Evolutionary conservation across 2,113 vertebrate genomes (phyloP).

Genomic region (Eulemur macaco): DNA sequence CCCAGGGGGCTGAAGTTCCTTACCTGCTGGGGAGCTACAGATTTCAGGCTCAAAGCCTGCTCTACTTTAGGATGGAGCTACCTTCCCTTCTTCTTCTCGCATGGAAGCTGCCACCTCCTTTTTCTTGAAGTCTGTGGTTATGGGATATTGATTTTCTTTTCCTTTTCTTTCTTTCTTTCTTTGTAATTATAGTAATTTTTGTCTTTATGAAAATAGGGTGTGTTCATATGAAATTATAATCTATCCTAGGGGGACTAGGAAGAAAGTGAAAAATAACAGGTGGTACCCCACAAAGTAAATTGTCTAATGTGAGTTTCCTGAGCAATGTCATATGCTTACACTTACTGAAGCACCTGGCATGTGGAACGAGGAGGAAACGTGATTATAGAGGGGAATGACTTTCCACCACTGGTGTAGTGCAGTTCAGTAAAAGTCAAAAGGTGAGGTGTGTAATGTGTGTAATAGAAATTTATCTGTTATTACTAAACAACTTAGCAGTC

Average conservation of each 20-base stretch:
- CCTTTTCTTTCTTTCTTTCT: neutral
- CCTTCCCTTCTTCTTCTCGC: constrained; percentile 28
- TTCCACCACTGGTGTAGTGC: neutral
- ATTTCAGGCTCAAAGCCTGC: constrained; percentile 7
- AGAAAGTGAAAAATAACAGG: constrained; percentile 65
- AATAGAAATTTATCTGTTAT: constrained; percentile 40
- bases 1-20: constrained; percentile 47
- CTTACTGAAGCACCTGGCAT: constrained; percentile 57
- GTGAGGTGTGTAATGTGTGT: neutral
- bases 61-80: neutral
- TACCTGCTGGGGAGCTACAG: constrained; percentile 57
- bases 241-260: constrained; percentile 13
- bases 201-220: constrained; percentile 34
- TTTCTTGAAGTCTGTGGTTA: neutral
- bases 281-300: constrained; percentile 37
- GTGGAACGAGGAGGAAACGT: neutral
- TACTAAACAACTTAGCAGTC: constrained; percentile 25
- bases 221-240: constrained; percentile 48
- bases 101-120: neutral
- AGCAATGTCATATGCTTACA: constrained; percentile 51
- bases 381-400: constrained; percentile 18
- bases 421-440: neutral
- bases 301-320: constrained; percentile 46
- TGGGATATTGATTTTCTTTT: neutral
- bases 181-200: constrained; percentile 28